These are phyloP conservation scores for Equus przewalskii DNA, from an alignment of 2,113 vertebrate genomes.

Conservation along the genomic window DNA sequence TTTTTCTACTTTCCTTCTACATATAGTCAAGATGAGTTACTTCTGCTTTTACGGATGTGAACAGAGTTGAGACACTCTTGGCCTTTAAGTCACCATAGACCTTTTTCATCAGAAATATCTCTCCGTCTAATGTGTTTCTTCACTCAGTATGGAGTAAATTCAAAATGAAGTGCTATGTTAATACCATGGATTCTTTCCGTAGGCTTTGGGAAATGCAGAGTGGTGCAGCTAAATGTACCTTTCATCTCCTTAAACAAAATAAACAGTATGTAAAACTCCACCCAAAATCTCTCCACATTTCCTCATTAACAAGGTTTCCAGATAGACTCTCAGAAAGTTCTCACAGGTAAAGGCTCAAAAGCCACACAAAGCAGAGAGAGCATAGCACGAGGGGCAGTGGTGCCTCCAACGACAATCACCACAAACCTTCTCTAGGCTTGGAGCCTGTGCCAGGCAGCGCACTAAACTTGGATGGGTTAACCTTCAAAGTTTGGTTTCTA, in stretches of 20 bases:
- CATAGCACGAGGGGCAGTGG: rapidly evolving
- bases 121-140: not conserved
- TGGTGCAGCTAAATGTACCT: not conserved
- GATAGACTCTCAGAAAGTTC: not conserved
- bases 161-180: not conserved
- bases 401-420: rapidly evolving
- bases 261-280: not conserved
- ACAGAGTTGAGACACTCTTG: not conserved
- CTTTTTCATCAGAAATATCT: not conserved
- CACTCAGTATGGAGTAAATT: not conserved
- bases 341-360: not conserved
- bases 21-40: not conserved
- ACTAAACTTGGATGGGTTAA: not conserved
- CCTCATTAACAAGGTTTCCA: not conserved
- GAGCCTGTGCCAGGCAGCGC: rapidly evolving
- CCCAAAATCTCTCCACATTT: not conserved
- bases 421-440: too few relatives aligned
- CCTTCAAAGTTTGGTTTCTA: not conserved
- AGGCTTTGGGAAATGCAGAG: not conserved
- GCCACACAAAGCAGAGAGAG: not conserved
- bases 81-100: not conserved
- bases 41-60: not conserved
- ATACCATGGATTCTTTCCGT: not conserved
- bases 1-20: not conserved
- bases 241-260: conserved; percentile 13